Percentiles rank a stretch among this genome's conserved stretches.
These are phyloP conservation scores for Willowsia nigromaculata DNA, from an alignment of 2,888 invertebrate species.

Conservation along the genomic window DNA sequence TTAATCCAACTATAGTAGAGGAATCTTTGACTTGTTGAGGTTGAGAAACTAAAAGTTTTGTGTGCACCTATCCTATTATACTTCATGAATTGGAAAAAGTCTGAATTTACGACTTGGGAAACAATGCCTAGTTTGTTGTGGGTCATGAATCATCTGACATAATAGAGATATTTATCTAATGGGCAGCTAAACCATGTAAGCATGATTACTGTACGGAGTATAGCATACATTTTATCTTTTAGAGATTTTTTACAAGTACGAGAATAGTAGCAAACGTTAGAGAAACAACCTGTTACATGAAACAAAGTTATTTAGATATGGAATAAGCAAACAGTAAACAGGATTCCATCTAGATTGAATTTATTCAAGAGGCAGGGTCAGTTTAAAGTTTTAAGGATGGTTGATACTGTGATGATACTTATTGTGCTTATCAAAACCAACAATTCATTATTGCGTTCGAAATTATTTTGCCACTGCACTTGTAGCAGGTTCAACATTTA, in stretches of 20 bases:
- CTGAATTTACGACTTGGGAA: slow-evolving; percentile 65
- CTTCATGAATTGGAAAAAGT: slow-evolving; percentile 19
- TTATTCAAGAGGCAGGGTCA: background rate
- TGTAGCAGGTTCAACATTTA: background rate
- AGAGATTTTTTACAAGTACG: background rate
- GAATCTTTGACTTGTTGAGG: background rate
- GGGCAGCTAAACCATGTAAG: slow-evolving; percentile 40
- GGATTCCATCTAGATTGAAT: background rate
- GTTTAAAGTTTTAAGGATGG: background rate
- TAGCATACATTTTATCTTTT: slow-evolving; percentile 2
- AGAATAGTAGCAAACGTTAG: slow-evolving; percentile 39
- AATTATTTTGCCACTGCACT: slow-evolving; percentile 58
- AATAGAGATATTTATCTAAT: slow-evolving; percentile 70
- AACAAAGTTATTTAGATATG: slow-evolving; percentile 12
- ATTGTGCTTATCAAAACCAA: slow-evolving; percentile 45
- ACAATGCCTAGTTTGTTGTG: slow-evolving; percentile 67
- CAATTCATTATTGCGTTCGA: slow-evolving; percentile 25
- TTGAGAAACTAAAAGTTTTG: background rate
- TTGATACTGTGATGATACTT: slow-evolving; percentile 25
- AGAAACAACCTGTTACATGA: slow-evolving; percentile 44
- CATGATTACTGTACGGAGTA: slow-evolving; percentile 42
- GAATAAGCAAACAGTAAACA: slow-evolving; percentile 23
- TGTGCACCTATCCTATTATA: background rate
- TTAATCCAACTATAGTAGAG: background rate
- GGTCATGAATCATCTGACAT: slow-evolving; percentile 73